Conservation (phyloP, 2,888 invertebrate species). For the Desoria tigrina region DNA sequence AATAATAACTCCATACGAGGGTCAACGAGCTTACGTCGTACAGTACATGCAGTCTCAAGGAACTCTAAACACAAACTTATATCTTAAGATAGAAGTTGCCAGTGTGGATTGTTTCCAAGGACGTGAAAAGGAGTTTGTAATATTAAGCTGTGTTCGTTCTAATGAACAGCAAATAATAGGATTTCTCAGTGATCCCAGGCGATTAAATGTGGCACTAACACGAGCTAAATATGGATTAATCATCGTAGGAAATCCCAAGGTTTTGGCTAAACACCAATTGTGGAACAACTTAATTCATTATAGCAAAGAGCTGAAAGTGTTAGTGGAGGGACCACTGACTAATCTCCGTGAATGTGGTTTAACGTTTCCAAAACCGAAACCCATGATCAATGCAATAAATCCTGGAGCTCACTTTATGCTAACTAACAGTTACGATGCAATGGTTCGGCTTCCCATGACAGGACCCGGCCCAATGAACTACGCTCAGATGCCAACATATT, state of each 20-base stretch:
- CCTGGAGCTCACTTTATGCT: conserved; percentile 98
- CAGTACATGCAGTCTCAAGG: conserved; percentile 99
- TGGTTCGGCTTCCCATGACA: conserved; percentile 24
- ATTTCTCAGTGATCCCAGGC: conserved; percentile 94
- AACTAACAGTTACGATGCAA: conserved; percentile 90
- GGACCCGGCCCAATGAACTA: conserved; percentile 20
- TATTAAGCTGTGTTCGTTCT: conserved; percentile 97
- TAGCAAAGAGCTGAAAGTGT: conserved; percentile 94
- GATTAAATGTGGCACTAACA: conserved; percentile 96
- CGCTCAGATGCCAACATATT: conserved; percentile 49
- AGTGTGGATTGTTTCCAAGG: conserved; percentile 99
- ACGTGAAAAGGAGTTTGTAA: conserved; percentile 97
- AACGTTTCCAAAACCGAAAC: conserved; percentile 95
- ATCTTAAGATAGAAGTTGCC: conserved; percentile 98
- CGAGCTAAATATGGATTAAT: conserved; percentile 97
- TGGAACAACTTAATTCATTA: conserved; percentile 98
- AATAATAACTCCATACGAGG: conserved; percentile 98
- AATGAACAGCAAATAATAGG: conserved; percentile 99
- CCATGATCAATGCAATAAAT: conserved; percentile 88
- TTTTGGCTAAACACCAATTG: conserved; percentile 93
- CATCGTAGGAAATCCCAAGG: conserved; percentile 98
- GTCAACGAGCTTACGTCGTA: conserved; percentile 86
- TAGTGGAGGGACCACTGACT: conserved; percentile 96
- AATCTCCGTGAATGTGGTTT: conserved; percentile 95
- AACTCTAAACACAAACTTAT: conserved; percentile 90